Evolutionary conservation across 2,797 vertebrate genomes (phyloP).

Genomic region (Alauda arvensis): DNA sequence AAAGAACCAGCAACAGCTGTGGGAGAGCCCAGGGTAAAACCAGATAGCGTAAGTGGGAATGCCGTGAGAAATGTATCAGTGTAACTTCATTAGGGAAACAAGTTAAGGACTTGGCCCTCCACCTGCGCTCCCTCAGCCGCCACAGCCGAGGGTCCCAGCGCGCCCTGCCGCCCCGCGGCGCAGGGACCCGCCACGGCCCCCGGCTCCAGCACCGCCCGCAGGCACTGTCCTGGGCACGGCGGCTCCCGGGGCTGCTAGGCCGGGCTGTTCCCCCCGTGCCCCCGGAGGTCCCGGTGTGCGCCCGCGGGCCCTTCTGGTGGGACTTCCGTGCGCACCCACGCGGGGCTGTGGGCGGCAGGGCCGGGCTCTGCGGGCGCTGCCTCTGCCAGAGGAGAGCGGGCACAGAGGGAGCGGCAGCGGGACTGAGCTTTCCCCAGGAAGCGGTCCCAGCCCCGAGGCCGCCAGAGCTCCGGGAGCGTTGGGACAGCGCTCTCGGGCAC

Average conservation of each 20-base stretch:
- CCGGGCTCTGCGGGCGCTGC: not conserved
- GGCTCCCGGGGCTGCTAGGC: not conserved
- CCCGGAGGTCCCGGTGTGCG: not conserved
- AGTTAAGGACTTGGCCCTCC: not conserved
- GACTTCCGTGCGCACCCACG: not conserved
- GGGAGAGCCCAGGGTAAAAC: not conserved
- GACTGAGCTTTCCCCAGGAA: not conserved
- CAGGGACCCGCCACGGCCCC: not conserved
- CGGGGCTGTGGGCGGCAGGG: not conserved
- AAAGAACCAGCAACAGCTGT: not conserved
- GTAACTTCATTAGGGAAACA: not conserved
- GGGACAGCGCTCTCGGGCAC: not conserved
- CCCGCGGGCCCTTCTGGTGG: not conserved
- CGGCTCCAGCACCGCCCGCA: not conserved
- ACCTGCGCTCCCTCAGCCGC: not conserved
- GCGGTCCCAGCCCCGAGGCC: not conserved
- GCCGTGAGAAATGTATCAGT: rapidly evolving
- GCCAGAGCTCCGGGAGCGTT: not conserved
- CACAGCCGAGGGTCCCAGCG: rapidly evolving
- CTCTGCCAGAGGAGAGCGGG: not conserved
- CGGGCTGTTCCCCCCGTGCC: not conserved
- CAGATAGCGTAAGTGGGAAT: rapidly evolving
- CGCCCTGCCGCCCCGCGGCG: not conserved
- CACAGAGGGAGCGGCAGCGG: not conserved
- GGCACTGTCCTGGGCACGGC: not conserved